phyloP scores from a whole-genome alignment of 2,797 vertebrate genomes.

The Peromyscus attwateri region DNA sequence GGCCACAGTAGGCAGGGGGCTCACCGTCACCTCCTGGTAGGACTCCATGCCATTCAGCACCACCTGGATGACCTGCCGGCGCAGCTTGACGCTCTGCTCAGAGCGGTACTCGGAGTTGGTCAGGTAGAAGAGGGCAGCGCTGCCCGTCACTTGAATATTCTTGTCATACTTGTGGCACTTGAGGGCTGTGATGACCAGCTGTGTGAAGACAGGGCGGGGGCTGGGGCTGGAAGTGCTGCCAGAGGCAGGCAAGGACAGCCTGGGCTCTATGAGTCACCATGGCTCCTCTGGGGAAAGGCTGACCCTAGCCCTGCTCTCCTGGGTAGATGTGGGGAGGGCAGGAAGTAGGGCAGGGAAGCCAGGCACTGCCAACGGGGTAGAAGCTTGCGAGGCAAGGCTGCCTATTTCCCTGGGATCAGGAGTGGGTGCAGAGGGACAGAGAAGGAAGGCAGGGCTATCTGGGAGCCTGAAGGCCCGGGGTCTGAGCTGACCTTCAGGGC shows the following conservation, averaged over 20 bases:
- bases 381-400: background rate
- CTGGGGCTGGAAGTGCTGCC: background rate
- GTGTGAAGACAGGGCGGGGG: constrained; percentile 58
- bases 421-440: background rate
- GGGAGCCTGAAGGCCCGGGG: background rate
- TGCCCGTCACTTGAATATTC: constrained; percentile 98
- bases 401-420: background rate
- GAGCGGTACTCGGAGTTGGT: constrained; percentile 97
- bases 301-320: background rate
- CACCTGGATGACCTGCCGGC: constrained; percentile 97
- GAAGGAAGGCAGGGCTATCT: background rate
- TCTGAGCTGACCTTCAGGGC: constrained; percentile 92
- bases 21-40: constrained; percentile 99
- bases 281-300: background rate
- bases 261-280: accelerated
- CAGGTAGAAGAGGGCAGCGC: constrained; percentile 97
- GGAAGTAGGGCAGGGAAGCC: background rate
- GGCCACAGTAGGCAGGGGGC: constrained; percentile 73
- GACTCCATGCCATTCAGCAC: constrained; percentile 99
- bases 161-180: constrained; percentile 98
- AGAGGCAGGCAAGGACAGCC: background rate
- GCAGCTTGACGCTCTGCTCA: constrained; percentile 94
- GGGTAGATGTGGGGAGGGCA: background rate
- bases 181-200: constrained; percentile 97
- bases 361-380: accelerated